Base-by-base conservation (phyloP, 2,888 invertebrate species). In the Tenthredo mesomela region DNA sequence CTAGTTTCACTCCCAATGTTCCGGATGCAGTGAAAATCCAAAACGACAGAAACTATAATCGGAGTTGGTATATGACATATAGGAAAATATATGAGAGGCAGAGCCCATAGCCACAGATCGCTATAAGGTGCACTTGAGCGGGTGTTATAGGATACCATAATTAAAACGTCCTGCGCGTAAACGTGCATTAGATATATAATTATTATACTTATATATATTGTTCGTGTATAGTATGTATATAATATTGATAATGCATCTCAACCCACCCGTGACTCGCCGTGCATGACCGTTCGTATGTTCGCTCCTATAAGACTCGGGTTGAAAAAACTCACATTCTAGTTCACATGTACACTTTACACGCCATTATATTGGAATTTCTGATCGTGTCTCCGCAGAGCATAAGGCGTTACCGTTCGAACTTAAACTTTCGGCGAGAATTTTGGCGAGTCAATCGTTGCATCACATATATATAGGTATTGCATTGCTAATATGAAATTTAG, bases 241-340 rank as follows among this genome's bases (percentile, higher is more conserved):
- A 43, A 73, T 73, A 43, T 73, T 73, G 25, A 43, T 67, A 67
- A 43, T 73, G 47, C 12, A 43, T 82, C 82, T 70, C 82, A 65
- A 82, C 67, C 82, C 67, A 82, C 82, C 67, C 18, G 50, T 82
- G 67, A 67, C 70, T 82, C 37, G 67, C n/a, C 25, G 82, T 70
- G 82, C 82, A 37, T 82, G 82, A 82, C 82, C 47, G 47, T 67
- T 54, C 29, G 18, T 47, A 58, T 33, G 67, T 33, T 67, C 25
- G 33, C 67, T 7, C 12, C 21, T 33, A n/a, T n/a, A n/a, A n/a
- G 25, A 50, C 50, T 15, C 18, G 77, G 77, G 43, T 25, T n/a
- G 47, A 40, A 80, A 82, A 82, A 67, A 67, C 15, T 33, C 65
- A 50, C 82, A 82, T 82, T 67, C 82, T 82, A 67, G 67, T 67